Evolutionary conservation across 2,797 vertebrate species (phyloP).

Genomic region (Gallinago stenura): DNA sequence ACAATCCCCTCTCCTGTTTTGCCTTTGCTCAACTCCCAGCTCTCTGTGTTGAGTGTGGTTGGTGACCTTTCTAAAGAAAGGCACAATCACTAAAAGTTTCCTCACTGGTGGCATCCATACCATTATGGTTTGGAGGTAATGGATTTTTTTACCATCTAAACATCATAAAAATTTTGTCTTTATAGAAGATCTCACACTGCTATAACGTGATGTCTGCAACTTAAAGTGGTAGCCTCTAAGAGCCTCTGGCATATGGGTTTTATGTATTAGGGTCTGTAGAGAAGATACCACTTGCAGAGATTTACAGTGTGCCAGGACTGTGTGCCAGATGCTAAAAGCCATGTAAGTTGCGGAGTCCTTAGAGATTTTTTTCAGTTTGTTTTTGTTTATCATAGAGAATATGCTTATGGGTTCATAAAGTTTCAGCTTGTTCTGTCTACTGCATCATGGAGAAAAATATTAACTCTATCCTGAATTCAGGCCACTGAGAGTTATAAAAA

Average conservation of each 20-base stretch:
- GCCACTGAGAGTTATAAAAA: constrained; percentile 56
- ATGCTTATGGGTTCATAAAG: constrained; percentile 63
- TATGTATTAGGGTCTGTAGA: constrained; percentile 44
- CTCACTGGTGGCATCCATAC: background rate
- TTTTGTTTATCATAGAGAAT: constrained; percentile 72
- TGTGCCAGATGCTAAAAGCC: constrained; percentile 68
- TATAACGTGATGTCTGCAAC: background rate
- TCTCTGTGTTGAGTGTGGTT: background rate
- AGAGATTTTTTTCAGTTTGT: constrained; percentile 60
- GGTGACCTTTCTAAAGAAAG: constrained; percentile 45
- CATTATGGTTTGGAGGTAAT: background rate
- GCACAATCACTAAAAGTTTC: background rate
- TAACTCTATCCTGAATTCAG: constrained; percentile 71
- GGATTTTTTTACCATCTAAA: background rate
- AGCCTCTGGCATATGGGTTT: constrained; percentile 33
- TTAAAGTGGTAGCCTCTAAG: constrained; percentile 1
- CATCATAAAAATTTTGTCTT: background rate
- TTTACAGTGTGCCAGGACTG: constrained; percentile 65
- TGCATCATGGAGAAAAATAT: constrained; percentile 72
- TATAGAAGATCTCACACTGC: background rate
- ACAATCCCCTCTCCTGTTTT: background rate
- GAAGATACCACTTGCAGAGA: constrained; percentile 56
- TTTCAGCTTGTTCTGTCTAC: constrained; percentile 60
- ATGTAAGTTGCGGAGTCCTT: constrained; percentile 26
- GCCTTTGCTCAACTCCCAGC: constrained; percentile 30